Base-by-base conservation (phyloP, 2,797 vertebrate genomes). In the Aulostomus chinensis region DNA sequence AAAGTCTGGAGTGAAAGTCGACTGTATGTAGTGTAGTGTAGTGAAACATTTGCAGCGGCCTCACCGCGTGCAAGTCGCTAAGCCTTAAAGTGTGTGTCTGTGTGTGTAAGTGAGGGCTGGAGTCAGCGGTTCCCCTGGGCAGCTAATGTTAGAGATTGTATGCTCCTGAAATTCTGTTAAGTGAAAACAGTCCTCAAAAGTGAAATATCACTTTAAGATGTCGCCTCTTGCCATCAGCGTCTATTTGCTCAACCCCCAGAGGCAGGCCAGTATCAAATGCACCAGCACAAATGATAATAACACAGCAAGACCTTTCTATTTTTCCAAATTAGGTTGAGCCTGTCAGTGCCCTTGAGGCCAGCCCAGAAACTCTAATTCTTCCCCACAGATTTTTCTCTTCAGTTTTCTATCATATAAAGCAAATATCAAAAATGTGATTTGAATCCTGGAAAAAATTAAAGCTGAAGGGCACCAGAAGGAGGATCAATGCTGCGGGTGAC, bases 381-480 rank as follows among this genome's bases (percentile, higher is more conserved):
- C 86, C 86, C 80, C 20, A 34, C 58, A 77, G 86, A 87, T 76
- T 70, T 68, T 88, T 75, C 75, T 71, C 76, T 69, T 88, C 80
- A 83, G 76, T 89, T 89, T 90, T 79, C 88, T 80, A 90, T 91
- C 87, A 91, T 91, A 89, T 79, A 90, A 85, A 91, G 91, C 88
- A 93, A 93, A 93, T 92, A 93, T 90, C 87, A 90, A 87, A 93
- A 92, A 91, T 92, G 91, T 92, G 91, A 90, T 91, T 91, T 87
- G 91, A 92, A 92, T 91, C 73, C 60, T 24, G 76, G 73, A 65
- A 86, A 89, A 91, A 88, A 89, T 87, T 79, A 82, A 79, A 64
- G 64, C 58, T 83, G 81, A 90, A 91, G 90, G 90, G 79, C 89
- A 33, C 63, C 60, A 53, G 68, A 84, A 90, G 83, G 85, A 78